Base-by-base conservation (phyloP, 2,113 vertebrate genomes). In the Ciconia boyciana region DNA sequence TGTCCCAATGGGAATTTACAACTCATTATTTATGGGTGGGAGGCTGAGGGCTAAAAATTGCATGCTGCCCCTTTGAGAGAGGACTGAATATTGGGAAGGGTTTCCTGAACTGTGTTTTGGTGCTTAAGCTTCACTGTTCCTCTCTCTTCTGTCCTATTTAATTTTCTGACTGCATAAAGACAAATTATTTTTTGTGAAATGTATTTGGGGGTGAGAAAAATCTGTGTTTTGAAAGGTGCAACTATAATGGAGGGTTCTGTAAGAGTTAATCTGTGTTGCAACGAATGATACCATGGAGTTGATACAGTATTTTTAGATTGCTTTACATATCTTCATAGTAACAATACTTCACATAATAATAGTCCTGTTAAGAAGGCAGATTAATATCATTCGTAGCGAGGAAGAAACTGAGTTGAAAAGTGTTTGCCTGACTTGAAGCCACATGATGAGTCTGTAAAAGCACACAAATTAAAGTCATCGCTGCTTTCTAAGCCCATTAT, bases 311-410 rank as follows among this genome's bases (percentile, higher is more conserved):
- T 91, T 96, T 94, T 92, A 83, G 87, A 69, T 69, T 58, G 66
- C 44, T 95, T 95, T 85, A 58, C 64, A 46, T 91, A 68, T 51
- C 62, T 79, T 92, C 28, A n/a, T 44, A 80, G 68, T 80, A 95
- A 72, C 84, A 94, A 71, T 78, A 51, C 61, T 89, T 94, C 77
- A 71, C n/a, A 49, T 89, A 87, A 81, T 95, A 66, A 94, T 39
- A 91, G 62, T 49, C 21, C 66, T 87, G 21, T 83, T 87, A 88
- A 86, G 78, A 79, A 61, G 52, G 77, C 71, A 96, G 87, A 69
- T 94, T 83, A 95, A 4, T 85, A 93, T 48, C 68, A 79, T 79
- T 86, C 0, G 1, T 65, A 79, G 58, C 83, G 84, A 46, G 70
- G 81, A 96, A 89, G 62, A 85, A 94, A 55, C 16, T 11, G 34